A percentile compares a stretch with the other conserved stretches of the same genome.
phyloP scores from a whole-genome alignment of 2,888 invertebrate genomes.

The Drosophila neutralis region DNA sequence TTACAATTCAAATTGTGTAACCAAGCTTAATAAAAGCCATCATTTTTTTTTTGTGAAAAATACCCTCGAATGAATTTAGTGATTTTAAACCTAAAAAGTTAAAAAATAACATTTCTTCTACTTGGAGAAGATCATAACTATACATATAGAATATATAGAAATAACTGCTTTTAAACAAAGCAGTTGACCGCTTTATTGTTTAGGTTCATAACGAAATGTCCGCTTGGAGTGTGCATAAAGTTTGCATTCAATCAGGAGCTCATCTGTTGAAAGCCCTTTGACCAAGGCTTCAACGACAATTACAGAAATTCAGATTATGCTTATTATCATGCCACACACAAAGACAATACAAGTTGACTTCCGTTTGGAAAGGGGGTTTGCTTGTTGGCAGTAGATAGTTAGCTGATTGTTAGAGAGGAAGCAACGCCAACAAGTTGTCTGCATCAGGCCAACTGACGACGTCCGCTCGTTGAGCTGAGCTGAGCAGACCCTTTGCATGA shows the following conservation, averaged over 20 bases:
- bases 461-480: slow-evolving; percentile 41
- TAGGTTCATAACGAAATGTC: slow-evolving; percentile 8
- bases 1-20: slow-evolving; percentile 4
- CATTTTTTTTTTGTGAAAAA: not conserved
- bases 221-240: slow-evolving; percentile 20
- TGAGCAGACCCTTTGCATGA: slow-evolving; percentile 29
- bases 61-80: not conserved
- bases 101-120: not conserved
- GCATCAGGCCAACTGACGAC: slow-evolving; percentile 35
- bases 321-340: slow-evolving; percentile 38
- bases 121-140: no score
- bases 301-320: slow-evolving; percentile 59
- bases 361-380: not conserved
- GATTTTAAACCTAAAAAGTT: not conserved
- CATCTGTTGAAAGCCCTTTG: slow-evolving; percentile 19
- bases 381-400: not conserved
- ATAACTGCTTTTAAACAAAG: slow-evolving; percentile 3
- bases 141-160: not conserved
- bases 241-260: slow-evolving; percentile 33
- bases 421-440: slow-evolving; percentile 65
- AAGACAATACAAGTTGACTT: slow-evolving; percentile 6
- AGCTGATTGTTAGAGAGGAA: slow-evolving; percentile 50
- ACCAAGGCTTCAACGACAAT: slow-evolving; percentile 50
- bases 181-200: slow-evolving; percentile 17
- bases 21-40: not conserved